phyloP scores from a whole-genome alignment of 2,113 vertebrate genomes.

The Benitochromis conjunctus region DNA sequence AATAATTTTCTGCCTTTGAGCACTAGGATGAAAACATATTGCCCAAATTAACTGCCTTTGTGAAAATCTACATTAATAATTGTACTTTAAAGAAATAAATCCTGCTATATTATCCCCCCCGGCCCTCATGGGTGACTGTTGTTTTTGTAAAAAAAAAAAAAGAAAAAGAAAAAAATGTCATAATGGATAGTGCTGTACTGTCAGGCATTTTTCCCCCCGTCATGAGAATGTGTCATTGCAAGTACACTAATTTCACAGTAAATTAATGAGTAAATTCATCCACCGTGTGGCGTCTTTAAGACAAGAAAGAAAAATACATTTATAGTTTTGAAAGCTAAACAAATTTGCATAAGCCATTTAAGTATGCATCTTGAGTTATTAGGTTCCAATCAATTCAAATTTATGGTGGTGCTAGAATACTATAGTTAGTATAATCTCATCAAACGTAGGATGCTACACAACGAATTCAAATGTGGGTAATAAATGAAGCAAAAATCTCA shows the following conservation, averaged over 20 bases:
- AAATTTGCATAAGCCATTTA: conserved; percentile 43
- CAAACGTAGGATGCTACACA: background rate
- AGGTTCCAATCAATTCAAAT: conserved; percentile 25
- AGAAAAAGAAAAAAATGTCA: background rate
- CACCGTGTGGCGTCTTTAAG: background rate
- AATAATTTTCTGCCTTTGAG: background rate
- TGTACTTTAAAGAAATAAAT: background rate
- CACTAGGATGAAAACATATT: background rate
- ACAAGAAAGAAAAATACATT: background rate
- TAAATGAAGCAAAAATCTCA: background rate
- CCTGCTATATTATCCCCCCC: background rate
- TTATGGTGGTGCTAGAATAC: background rate
- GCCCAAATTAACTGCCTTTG: background rate
- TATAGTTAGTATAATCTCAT: conserved; percentile 33
- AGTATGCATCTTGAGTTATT: conserved; percentile 30
- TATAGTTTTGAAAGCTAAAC: conserved; percentile 12
- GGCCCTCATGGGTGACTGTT: background rate
- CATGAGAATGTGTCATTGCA: background rate
- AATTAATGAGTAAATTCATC: conserved; percentile 19
- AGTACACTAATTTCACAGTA: conserved; percentile 40
- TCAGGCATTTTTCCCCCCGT: background rate
- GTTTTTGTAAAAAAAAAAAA: background rate
- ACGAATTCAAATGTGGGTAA: background rate
- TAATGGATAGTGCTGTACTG: background rate
- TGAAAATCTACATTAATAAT: background rate